Conservation (phyloP, 2,113 vertebrate genomes). For the Cephalophus harveyi region DNA sequence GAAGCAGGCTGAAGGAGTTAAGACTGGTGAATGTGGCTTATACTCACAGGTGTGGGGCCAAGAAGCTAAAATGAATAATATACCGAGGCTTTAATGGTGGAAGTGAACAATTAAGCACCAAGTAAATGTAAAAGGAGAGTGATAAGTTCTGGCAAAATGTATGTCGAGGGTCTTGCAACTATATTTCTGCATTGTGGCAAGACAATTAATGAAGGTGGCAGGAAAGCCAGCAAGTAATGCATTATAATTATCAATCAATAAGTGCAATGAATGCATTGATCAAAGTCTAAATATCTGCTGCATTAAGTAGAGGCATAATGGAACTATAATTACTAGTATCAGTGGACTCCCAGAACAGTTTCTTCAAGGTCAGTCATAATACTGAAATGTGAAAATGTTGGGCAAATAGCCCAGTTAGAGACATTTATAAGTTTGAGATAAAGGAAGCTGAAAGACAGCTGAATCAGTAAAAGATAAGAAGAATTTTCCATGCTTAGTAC, state of each 20-base stretch:
- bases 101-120: background rate
- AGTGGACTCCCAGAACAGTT: background rate
- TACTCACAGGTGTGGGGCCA: background rate
- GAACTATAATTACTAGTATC: conserved; percentile 50
- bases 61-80: background rate
- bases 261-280: conserved; percentile 61
- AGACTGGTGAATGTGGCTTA: background rate
- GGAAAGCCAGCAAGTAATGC: background rate
- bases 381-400: conserved; percentile 58
- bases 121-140: background rate
- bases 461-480: background rate
- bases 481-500: background rate
- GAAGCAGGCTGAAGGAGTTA: background rate
- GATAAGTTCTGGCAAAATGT: background rate
- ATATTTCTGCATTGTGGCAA: conserved; percentile 31
- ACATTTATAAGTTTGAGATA: background rate
- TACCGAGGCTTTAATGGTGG: background rate
- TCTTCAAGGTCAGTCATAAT: conserved; percentile 57
- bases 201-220: conserved; percentile 37
- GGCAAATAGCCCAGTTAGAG: conserved; percentile 43
- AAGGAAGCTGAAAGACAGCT: background rate
- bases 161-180: background rate
- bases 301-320: conserved; percentile 50
- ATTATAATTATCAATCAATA: conserved; percentile 65
- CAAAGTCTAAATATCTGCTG: conserved; percentile 58